phyloP scores from a whole-genome alignment of 2,888 invertebrate species.

The Lutraria lutraria region DNA sequence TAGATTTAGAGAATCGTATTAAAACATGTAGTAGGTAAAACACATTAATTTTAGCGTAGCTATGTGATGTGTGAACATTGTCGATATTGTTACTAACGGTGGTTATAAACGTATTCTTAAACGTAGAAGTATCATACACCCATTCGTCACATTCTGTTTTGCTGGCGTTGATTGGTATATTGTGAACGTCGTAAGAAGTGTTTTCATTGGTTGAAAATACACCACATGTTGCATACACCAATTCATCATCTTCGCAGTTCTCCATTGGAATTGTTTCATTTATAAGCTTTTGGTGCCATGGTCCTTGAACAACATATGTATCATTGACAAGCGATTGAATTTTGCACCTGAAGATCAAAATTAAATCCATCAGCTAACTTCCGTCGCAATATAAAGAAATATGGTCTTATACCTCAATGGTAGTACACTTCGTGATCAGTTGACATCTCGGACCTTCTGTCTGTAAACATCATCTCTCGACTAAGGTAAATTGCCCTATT shows the following conservation, averaged over 20 bases:
- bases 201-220: slow-evolving; percentile 52
- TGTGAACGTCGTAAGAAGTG: slow-evolving; percentile 34
- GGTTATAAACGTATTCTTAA: slow-evolving; percentile 69
- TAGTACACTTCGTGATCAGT: no score
- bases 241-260: slow-evolving; percentile 47
- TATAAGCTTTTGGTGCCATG: slow-evolving; percentile 54
- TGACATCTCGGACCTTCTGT: no score
- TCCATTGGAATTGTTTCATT: slow-evolving; percentile 69
- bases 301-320: slow-evolving; percentile 63
- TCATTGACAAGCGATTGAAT: slow-evolving; percentile 63
- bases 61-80: no score
- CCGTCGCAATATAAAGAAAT: no score
- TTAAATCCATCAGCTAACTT: neutral
- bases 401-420: no score
- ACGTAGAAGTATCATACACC: slow-evolving; percentile 73
- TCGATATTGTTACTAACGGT: slow-evolving; percentile 53
- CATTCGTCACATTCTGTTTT: slow-evolving; percentile 61
- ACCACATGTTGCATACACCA: slow-evolving; percentile 53
- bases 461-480: no score
- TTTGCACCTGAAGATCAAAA: slow-evolving; percentile 58
- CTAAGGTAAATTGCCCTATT: no score
- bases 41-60: no score
- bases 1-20: no score
- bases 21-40: no score
- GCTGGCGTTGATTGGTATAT: slow-evolving; percentile 47